Evolutionary conservation across 2,888 invertebrate species (phyloP).

Genomic region (Pandemis cinnamomeana): DNA sequence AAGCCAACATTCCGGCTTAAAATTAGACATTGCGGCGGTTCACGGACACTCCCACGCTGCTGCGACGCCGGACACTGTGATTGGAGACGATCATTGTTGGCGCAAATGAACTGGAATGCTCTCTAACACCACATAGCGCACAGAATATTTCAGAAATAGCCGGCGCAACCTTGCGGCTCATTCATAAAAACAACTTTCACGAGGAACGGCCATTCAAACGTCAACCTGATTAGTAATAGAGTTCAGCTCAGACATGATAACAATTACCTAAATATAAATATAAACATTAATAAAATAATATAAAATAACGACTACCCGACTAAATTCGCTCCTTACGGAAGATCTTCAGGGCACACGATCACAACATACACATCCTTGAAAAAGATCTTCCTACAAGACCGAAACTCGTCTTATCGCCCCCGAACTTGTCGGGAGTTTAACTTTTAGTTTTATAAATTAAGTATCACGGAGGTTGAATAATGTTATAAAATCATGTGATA

Average conservation of each 20-base stretch:
- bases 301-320: too few species aligned
- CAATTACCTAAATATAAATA: too few species aligned
- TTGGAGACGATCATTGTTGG: constrained; percentile 45
- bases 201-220: constrained; percentile 21
- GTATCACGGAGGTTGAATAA: background rate
- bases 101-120: constrained; percentile 33
- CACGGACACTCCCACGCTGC: constrained; percentile 67
- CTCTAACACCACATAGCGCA: constrained; percentile 17
- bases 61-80: constrained; percentile 47
- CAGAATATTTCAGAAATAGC: constrained; percentile 31
- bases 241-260: background rate
- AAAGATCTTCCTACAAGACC: too few species aligned
- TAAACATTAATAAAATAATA: too few species aligned
- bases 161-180: constrained; percentile 28
- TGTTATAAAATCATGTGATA: constrained; percentile 3
- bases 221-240: background rate
- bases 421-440: too few species aligned
- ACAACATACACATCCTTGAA: too few species aligned
- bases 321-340: too few species aligned
- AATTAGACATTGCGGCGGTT: constrained; percentile 68
- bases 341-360: too few species aligned
- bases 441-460: too few species aligned
- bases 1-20: constrained; percentile 75
- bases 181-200: constrained; percentile 29
- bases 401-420: too few species aligned